Base-by-base conservation (phyloP, 1,140 invertebrate genomes). In the silkworm (Bombyx mori) region DNA sequence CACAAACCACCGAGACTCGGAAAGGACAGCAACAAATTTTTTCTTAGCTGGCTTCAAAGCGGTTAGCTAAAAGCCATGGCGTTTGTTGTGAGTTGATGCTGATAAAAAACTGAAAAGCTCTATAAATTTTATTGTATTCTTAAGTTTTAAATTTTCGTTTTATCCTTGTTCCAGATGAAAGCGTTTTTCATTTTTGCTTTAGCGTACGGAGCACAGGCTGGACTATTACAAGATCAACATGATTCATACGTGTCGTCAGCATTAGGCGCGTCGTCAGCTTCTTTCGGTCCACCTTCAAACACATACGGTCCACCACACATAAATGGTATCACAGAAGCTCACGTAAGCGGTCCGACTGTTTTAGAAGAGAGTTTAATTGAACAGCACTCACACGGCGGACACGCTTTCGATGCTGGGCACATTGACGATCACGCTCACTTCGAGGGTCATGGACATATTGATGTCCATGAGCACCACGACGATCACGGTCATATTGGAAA, bases 21-120 rank as follows among this genome's bases (percentile, higher is more conserved):
- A 67, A 79, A 69, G 73, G 77, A 70, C 65, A 82, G 82, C 83
- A 82, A 78, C 79, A 73, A 35, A 35, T 55, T 64, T 74, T 52
- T 58, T 62, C 61, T 75, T 62, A 61, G 68, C 71, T 79, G 84
- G 83, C 83, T 82, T 76, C 58, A 62, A 67, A 73, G 82, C 84
- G 84, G 63, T 84, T 87, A 87, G 83, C 83, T 87, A 85, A 77
- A 66, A 87, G 83, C 82, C 83, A 87, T 87, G 80, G 78, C 75
- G 65, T 84, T 84, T 77, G 67, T 84, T 81, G 83, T 87, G 79
- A 85, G 83, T 87, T 35, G 42, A n/a, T 44, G 7, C 48, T 5
- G 42, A 57, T 44, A 3, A 47, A 44, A 49, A 48, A 49, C 10
- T 52, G 12, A 18, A 35, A 35, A 35, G 26, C 26, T 35, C 2